Base-by-base conservation (phyloP, 2,797 vertebrate species). In the Falco concolor region DNA sequence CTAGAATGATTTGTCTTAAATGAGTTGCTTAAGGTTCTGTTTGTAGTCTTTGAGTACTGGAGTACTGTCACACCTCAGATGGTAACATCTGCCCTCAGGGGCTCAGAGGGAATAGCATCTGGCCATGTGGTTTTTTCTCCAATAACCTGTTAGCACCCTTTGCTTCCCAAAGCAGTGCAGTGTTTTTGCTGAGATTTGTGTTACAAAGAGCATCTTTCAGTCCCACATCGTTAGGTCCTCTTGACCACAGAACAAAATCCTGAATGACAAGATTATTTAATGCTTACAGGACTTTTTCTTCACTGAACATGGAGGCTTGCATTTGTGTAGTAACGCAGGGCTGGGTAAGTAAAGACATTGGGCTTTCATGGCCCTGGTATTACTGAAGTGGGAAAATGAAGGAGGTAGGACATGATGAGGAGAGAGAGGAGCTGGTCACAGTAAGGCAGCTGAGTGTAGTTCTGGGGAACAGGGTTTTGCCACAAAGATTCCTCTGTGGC, bases 1-100 rank as follows among this genome's bases (percentile, higher is more conserved):
- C 84, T 90, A 49, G 91, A 89, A 89, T 42, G 24, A 91, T 92
- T 92, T 92, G 73, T 79, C 82, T 93, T 86, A 91, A 86, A 89
- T 84, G 54, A 87, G 52, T 92, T 96, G 75, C 79, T 96, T 78
- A 89, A 89, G 65, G 61, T 95, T 94, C 79, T 93, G 72, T 87
- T 96, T 89, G 34, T 75, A 77, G 64, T 83, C 53, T 86, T 77
- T 64, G 49, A 87, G 67, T 28, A 22, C 25, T 77, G 70, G 67
- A 87, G 34, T 49, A 70, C 50, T 92, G 70, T 84, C 85, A 93
- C 67, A 95, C 63, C 77, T 89, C 4, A 0, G 0, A 16, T 83
- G 60, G 70, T 80, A 88, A 72, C 67, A 95, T 74, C 88, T 80
- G 2, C 78, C 75, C 78, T 72, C 61, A 44, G 75, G 68, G 42